phyloP scores from a whole-genome alignment of 2,888 invertebrate species.

The Drosophila rellima region DNA sequence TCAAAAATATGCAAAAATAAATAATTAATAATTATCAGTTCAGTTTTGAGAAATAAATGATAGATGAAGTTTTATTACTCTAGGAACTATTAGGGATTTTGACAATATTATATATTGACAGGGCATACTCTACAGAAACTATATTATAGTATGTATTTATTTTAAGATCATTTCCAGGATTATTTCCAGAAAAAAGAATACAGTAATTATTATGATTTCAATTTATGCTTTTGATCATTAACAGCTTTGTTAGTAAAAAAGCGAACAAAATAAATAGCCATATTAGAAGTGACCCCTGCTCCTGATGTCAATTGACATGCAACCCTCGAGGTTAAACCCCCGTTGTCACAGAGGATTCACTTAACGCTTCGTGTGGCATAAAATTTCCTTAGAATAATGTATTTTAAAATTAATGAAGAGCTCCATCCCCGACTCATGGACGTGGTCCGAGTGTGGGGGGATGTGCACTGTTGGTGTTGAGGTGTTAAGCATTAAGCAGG shows the following conservation, averaged over 20 bases:
- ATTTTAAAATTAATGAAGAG: conserved; percentile 74
- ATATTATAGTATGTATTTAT: neutral
- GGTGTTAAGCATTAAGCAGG: conserved; percentile 61
- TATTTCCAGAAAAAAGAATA: neutral
- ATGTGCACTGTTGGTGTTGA: conserved; percentile 57
- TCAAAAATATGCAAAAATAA: neutral
- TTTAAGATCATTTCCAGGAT: too few relatives aligned
- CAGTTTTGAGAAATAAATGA: too few relatives aligned
- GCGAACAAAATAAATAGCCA: conserved; percentile 43
- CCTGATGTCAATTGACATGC: conserved; percentile 16
- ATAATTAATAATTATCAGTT: too few relatives aligned
- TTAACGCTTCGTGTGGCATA: conserved; percentile 75
- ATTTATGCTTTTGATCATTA: conserved; percentile 57
- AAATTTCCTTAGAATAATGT: conserved; percentile 63
- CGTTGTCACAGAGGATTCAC: conserved; percentile 44
- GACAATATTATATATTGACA: too few relatives aligned
- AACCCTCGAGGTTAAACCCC: conserved; percentile 24
- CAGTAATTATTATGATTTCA: conserved; percentile 20
- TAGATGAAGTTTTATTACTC: too few relatives aligned
- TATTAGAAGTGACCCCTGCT: conserved; percentile 21
- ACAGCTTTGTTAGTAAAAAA: conserved; percentile 44
- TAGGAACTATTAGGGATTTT: too few relatives aligned
- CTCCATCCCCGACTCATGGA: conserved; percentile 23
- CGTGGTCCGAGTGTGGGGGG: conserved; percentile 22
- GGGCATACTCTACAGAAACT: too few relatives aligned